Conservation (phyloP, 2,888 invertebrate genomes). For the Argyra leucocephala region DNA sequence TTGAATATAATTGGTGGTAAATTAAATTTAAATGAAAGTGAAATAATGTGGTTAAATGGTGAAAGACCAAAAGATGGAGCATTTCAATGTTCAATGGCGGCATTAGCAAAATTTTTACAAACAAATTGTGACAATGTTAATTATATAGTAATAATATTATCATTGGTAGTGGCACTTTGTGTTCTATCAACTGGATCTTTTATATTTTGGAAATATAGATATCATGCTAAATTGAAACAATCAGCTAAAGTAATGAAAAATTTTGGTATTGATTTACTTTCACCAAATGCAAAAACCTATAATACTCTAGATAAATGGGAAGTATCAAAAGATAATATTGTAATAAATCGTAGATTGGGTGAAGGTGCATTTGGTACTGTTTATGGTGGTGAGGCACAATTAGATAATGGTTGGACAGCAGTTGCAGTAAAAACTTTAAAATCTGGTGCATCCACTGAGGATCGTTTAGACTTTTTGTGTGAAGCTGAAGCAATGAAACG, state of each 20-base stretch:
- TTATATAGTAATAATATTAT: slow-evolving; percentile 49
- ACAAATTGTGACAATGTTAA: slow-evolving; percentile 60
- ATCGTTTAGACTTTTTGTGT: slow-evolving; percentile 81
- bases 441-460: slow-evolving; percentile 69
- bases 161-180: slow-evolving; percentile 46
- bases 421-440: slow-evolving; percentile 86
- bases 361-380: slow-evolving; percentile 90
- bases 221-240: slow-evolving; percentile 55
- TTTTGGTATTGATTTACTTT: slow-evolving; percentile 55
- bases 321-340: slow-evolving; percentile 70
- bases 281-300: slow-evolving; percentile 43
- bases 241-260: slow-evolving; percentile 62
- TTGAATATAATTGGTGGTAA: slow-evolving; percentile 45
- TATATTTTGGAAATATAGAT: slow-evolving; percentile 56
- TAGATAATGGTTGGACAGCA: slow-evolving; percentile 64
- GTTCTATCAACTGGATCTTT: slow-evolving; percentile 48
- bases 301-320: slow-evolving; percentile 76
- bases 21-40: slow-evolving; percentile 47
- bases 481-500: slow-evolving; percentile 92
- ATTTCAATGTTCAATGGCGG: slow-evolving; percentile 56
- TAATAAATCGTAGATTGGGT: slow-evolving; percentile 74
- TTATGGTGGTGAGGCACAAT: slow-evolving; percentile 71
- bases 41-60: slow-evolving; percentile 58
- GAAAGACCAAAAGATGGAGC: slow-evolving; percentile 59
- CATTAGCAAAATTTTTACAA: slow-evolving; percentile 56